Conservation (phyloP, 1,140 invertebrate species). For the Cryptotermes secundus region DNA sequence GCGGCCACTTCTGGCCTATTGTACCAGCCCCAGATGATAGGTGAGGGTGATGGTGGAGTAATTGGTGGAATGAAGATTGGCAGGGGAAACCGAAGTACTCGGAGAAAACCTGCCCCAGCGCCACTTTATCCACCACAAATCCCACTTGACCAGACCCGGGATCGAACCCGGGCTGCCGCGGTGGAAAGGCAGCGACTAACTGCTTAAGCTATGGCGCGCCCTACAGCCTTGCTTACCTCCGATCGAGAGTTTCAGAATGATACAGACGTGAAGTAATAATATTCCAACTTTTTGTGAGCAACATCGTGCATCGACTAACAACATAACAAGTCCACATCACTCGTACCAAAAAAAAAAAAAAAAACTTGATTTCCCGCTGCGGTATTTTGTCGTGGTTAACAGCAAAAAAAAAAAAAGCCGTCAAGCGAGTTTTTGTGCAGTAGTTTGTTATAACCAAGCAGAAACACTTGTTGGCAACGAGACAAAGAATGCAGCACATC, state of each 20-base stretch:
- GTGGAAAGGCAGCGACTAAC: no score
- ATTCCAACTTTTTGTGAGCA: background rate
- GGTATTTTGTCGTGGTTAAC: conserved; percentile 12
- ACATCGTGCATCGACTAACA: background rate
- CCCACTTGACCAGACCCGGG: no score
- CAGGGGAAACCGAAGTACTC: no score
- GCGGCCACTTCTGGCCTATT: no score
- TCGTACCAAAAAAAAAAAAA: background rate
- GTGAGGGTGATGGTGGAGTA: no score
- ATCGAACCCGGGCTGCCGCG: no score
- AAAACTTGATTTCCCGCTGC: background rate
- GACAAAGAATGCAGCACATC: background rate
- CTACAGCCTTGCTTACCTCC: no score
- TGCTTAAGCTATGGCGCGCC: no score
- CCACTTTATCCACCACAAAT: no score
- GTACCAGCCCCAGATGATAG: no score
- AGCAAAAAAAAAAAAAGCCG: conserved; percentile 1
- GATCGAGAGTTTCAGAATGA: background rate
- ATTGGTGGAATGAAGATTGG: no score
- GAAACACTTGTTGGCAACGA: background rate
- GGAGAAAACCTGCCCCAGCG: no score
- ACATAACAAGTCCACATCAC: conserved; percentile 5
- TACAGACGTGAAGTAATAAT: background rate
- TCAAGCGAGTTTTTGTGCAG: background rate
- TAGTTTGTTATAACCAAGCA: background rate